Base-by-base conservation (phyloP, 2,888 invertebrate genomes). In the Polymixis lichenea region DNA sequence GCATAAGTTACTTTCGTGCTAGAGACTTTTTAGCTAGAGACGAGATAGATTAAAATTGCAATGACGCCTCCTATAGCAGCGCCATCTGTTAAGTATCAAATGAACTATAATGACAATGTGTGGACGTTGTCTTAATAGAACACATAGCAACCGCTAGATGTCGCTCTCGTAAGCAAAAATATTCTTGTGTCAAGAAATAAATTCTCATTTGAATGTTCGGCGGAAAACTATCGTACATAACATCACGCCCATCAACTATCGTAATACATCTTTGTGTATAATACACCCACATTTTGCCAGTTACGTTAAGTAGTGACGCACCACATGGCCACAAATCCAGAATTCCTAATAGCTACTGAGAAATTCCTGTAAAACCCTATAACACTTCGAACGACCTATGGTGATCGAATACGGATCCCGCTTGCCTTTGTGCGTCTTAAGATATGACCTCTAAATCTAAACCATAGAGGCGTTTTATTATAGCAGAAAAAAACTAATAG, bases 31-130 rank as follows among this genome's bases (percentile, higher is more conserved):
- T 11, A 46, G 43, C 13, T 46, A 11, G 11, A 11, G 13, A 46
- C 43, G 43, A 11, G 1, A 11, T 11, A 46, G 9, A 22, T 70
- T n/a, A n/a, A 6, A 43, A 32, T 3, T n/a, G 19, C n/a, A 19
- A 76, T 61, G 1, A 32, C 1, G 0, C 0, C 0, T 43, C 25
- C 13, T 19, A n/a, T 11, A 4, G 7, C 25, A 58, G 8, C 43
- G 84, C 69, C 85, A 82, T 75, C 82, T 82, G 8, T 61, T 38
- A 3, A 46, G n/a, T n/a, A 15, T 28, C 8, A 15, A 0, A 7
- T 22, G 15, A 71, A 80, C 62, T 49, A 49, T 4, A 62, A 56
- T 61, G 70, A 77, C 66, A 19, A 43, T 46, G 17, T 2, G 19
- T 25, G 15, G 8, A 46, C 17, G 13, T 67, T 15, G 28, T 25